These are phyloP conservation scores for Geophilus truncorum DNA, from an alignment of 2,888 invertebrate species.

Conservation along the genomic window DNA sequence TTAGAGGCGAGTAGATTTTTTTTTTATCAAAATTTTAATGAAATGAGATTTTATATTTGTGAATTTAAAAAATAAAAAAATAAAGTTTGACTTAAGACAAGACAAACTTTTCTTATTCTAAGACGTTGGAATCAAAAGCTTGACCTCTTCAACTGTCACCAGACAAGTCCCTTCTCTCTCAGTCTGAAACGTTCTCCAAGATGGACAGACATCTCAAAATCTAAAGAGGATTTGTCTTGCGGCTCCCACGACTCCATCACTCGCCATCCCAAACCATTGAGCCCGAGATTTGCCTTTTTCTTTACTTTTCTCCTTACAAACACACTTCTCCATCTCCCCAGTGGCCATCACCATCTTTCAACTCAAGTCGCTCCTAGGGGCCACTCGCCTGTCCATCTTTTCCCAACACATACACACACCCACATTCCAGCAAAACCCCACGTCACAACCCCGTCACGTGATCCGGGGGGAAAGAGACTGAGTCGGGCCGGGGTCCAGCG, in stretches of 20 bases:
- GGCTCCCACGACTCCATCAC: constrained; percentile 20
- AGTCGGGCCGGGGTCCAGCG: constrained; percentile 30
- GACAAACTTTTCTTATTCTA: not conserved
- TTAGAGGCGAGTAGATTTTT: too few relatives aligned
- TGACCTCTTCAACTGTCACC: not conserved
- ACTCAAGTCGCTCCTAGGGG: not conserved
- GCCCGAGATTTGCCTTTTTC: not conserved
- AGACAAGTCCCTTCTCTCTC: not conserved
- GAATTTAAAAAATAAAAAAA: too few relatives aligned
- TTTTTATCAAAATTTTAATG: too few relatives aligned
- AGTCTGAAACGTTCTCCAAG: not conserved
- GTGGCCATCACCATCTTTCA: not conserved
- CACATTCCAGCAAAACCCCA: not conserved
- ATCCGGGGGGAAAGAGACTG: not conserved
- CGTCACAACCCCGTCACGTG: not conserved
- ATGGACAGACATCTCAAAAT: constrained; percentile 20
- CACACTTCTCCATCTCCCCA: not conserved
- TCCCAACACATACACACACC: not conserved
- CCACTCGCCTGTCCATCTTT: constrained; percentile 12
- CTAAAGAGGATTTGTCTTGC: constrained; percentile 16
- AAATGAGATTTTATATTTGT: too few relatives aligned
- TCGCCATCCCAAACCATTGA: not conserved
- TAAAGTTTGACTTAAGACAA: not conserved
- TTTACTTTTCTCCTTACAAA: not conserved
- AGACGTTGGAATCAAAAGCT: not conserved